A percentile compares a stretch with the other conserved stretches of the same genome.
Evolutionary conservation across 2,797 vertebrate species (phyloP).

Genomic region (Lerista edwardsae): DNA sequence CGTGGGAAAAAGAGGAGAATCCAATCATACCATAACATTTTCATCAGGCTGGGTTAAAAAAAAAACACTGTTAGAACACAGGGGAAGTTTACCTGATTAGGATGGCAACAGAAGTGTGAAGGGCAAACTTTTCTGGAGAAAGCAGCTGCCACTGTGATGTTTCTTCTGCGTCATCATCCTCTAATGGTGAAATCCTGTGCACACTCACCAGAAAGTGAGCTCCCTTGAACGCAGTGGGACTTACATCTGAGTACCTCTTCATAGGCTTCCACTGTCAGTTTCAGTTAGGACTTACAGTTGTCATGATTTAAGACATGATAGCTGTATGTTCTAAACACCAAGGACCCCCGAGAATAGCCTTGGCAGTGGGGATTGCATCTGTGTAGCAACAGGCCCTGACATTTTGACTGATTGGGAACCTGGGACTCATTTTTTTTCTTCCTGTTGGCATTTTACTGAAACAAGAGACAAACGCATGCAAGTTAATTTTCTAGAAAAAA

Average conservation of each 20-base stretch:
- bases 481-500: conserved; percentile 37
- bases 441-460: conserved; percentile 45
- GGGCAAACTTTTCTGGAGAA: not conserved
- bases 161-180: not conserved
- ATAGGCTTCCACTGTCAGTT: conserved; percentile 8
- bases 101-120: not conserved
- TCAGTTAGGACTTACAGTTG: conserved; percentile 27
- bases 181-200: too few relatives aligned
- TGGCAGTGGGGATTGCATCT: conserved; percentile 57
- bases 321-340: conserved; percentile 41
- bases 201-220: too few relatives aligned
- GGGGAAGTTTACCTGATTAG: not conserved
- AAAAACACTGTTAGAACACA: not conserved
- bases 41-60: conserved; percentile 15
- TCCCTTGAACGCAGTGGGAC: too few relatives aligned
- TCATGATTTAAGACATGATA: conserved; percentile 52
- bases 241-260: too few relatives aligned
- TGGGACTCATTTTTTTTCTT: conserved; percentile 61
- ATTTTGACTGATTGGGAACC: conserved; percentile 55
- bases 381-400: conserved; percentile 59
- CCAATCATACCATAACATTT: conserved; percentile 24
- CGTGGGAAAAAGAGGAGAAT: conserved; percentile 51
- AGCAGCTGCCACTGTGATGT: not conserved
- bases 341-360: conserved; percentile 43
- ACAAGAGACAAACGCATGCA: not conserved